phyloP scores from a whole-genome alignment of 2,113 vertebrate genomes.

The Uropsilus gracilis region DNA sequence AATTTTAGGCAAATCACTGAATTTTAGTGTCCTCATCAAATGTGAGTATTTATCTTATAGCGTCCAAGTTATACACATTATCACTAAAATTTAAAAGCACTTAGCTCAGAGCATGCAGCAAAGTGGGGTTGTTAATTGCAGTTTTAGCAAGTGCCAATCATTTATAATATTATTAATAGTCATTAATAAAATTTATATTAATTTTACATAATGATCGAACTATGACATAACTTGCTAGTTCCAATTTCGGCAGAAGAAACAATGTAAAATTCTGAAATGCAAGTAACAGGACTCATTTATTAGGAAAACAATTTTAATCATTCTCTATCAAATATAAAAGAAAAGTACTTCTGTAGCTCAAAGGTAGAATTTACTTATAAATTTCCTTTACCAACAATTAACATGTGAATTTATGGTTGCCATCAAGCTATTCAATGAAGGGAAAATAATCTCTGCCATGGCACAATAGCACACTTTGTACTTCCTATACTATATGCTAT shows the following conservation, averaged over 20 bases:
- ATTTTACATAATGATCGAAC: slow-evolving; percentile 7
- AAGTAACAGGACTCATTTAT: background rate
- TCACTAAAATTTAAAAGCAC: slow-evolving; percentile 50
- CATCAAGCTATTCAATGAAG: background rate
- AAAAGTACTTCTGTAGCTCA: slow-evolving; percentile 36
- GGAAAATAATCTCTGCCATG: slow-evolving; percentile 29
- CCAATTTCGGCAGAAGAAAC: slow-evolving; percentile 40
- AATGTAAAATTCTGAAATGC: slow-evolving; percentile 37
- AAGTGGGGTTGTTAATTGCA: slow-evolving; percentile 1
- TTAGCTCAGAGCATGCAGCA: slow-evolving; percentile 41
- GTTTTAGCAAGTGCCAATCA: slow-evolving; percentile 47
- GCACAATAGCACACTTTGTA: background rate
- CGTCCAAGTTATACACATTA: background rate
- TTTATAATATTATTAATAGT: slow-evolving; percentile 1
- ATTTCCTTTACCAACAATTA: slow-evolving; percentile 41
- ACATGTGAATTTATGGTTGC: background rate
- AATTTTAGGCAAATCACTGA: slow-evolving; percentile 11
- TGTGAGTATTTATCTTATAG: slow-evolving; percentile 15
- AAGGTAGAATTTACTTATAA: slow-evolving; percentile 42
- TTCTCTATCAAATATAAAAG: slow-evolving; percentile 60
- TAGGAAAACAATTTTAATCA: slow-evolving; percentile 54
- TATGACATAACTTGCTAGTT: slow-evolving; percentile 26
- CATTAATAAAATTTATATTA: background rate
- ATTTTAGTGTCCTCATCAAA: slow-evolving; percentile 56
- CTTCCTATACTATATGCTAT: background rate